Evolutionary conservation across 2,888 invertebrate genomes (phyloP), one percentile per base, ranked within the genome.

Genomic region (Timema podura): DNA sequence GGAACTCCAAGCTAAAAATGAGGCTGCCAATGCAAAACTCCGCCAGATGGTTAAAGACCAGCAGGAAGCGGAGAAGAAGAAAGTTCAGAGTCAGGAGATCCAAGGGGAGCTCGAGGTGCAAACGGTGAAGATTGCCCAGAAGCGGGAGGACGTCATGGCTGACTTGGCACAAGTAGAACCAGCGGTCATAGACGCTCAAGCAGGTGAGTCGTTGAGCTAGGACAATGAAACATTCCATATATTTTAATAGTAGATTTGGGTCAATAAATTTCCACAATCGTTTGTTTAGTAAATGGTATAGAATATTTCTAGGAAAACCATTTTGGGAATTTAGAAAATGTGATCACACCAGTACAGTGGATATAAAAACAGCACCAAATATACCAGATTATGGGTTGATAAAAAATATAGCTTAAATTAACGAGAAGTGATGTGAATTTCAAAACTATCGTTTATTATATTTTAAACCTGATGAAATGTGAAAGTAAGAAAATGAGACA

Each of bases 41-140:
- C 91, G 95, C 75, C 98, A 99, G 82, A 99, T 99, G 99, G 94
- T 98, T 65, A 96, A 96, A 84, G 96, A 98, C 83, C 98, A 98
- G 81, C 98, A 98, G 79, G 98, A 98, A 81, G 99, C 99, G 2
- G 99, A 99, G 81, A 95, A 97, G 85, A 96, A 98, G 83, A 99
- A 99, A 82, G 94, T 96, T 51, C 95, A 97, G 78, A 96, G 96
- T 78, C 97, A 98, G 81, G 96, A 98, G 80, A 95, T 99, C 79
- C 97, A 97, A 78, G 91, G 91, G 70, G 91, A 93, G 78, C 80
- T 88, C 57, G 81, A 83, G 75, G 81, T 83, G 70, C 97, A 98
- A 85, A 96, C 95, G 0, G 88, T 94, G 72, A 92, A 93, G 79
- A 98, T 99, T 73, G 91, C 92, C 76, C 92, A 93, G 79, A 99